phyloP scores from a whole-genome alignment of 2,888 invertebrate species.

The Glyphotaelius pellucidus region DNA sequence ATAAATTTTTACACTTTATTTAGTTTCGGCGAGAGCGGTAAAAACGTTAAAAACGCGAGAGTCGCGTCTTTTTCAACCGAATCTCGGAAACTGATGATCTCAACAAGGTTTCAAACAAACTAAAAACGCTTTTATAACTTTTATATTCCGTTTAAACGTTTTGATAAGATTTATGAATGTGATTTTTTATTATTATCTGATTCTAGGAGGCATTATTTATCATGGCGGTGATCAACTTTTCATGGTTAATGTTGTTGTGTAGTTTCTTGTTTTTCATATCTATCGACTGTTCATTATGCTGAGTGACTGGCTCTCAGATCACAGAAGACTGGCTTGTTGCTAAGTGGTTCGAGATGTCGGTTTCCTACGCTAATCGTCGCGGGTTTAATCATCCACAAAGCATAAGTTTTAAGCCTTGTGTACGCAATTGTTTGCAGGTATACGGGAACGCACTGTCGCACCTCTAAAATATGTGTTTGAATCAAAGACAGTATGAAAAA shows the following conservation, averaged over 20 bases:
- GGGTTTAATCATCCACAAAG: background rate
- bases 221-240: background rate
- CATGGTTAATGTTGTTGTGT: background rate
- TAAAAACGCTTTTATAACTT: slow-evolving; percentile 3
- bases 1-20: slow-evolving; percentile 58
- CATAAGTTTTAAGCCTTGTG: background rate
- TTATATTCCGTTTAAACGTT: slow-evolving; percentile 17
- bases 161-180: slow-evolving; percentile 2
- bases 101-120: background rate
- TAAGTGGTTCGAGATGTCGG: background rate
- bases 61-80: slow-evolving; percentile 41
- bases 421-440: too few relatives aligned
- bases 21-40: slow-evolving; percentile 41
- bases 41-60: slow-evolving; percentile 45
- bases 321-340: background rate
- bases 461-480: too few relatives aligned
- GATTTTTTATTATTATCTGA: background rate
- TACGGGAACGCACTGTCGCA: too few relatives aligned
- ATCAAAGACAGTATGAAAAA: too few relatives aligned
- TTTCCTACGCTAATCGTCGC: background rate
- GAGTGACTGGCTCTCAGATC: background rate
- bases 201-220: background rate
- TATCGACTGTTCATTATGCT: background rate
- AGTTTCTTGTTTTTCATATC: background rate
- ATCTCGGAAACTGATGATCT: background rate